These are phyloP conservation scores for Neoaliturus tenellus DNA, from an alignment of 2,888 invertebrate genomes.

Conservation along the genomic window DNA sequence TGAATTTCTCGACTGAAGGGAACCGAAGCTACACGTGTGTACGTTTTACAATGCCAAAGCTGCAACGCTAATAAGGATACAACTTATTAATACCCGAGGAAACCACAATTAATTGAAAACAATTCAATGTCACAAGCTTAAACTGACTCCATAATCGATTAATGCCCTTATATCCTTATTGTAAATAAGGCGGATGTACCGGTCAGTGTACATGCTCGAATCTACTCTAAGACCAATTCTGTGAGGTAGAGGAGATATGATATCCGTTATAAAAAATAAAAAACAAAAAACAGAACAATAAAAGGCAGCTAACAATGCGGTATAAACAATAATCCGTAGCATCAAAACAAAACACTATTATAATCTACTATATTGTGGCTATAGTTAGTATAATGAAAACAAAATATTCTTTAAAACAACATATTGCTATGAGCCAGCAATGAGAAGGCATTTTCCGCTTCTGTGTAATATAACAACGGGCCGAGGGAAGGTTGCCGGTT, in stretches of 20 bases:
- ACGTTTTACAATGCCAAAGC: background rate
- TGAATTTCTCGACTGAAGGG: slow-evolving; percentile 11
- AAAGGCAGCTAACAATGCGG: slow-evolving; percentile 55
- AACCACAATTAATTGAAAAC: slow-evolving; percentile 55
- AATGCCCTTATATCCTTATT: slow-evolving; percentile 43
- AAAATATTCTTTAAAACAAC: slow-evolving; percentile 53
- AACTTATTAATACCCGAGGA: slow-evolving; percentile 39
- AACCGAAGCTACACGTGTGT: background rate
- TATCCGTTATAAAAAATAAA: slow-evolving; percentile 39
- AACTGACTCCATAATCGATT: slow-evolving; percentile 46
- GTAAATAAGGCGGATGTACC: slow-evolving; percentile 52
- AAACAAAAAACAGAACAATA: slow-evolving; percentile 56
- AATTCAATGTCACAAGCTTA: slow-evolving; percentile 42
- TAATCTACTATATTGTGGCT: slow-evolving; percentile 57
- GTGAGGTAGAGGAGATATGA: slow-evolving; percentile 58
- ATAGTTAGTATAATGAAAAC: slow-evolving; percentile 58
- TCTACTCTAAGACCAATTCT: slow-evolving; percentile 53
- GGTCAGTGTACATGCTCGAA: slow-evolving; percentile 33
- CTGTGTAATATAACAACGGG: slow-evolving; percentile 20
- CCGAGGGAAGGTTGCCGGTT: background rate
- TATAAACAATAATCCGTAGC: slow-evolving; percentile 57
- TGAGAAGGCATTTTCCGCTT: slow-evolving; percentile 35
- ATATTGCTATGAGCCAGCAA: slow-evolving; percentile 55
- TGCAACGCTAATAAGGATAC: background rate
- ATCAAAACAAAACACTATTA: slow-evolving; percentile 58